Evolutionary conservation across 2,888 invertebrate species (phyloP).

Genomic region (Pseudoips prasinana): DNA sequence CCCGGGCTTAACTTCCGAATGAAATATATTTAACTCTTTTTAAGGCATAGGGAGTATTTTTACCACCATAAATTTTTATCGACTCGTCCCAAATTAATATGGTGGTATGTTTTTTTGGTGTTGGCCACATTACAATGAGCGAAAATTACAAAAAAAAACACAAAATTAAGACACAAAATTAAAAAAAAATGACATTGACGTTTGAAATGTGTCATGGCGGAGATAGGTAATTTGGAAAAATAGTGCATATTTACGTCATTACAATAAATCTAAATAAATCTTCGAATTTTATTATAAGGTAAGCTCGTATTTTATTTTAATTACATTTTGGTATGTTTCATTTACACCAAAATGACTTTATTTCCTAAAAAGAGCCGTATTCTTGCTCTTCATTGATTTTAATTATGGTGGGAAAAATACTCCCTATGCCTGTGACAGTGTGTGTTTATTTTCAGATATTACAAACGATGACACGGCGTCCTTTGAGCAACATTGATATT

Average conservation of each 20-base stretch:
- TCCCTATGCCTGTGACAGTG: no score
- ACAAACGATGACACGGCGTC: conserved; percentile 14
- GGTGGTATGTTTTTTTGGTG: conserved; percentile 1
- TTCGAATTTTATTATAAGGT: conserved; percentile 7
- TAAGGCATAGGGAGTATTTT: conserved; percentile 4
- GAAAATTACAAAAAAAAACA: no score
- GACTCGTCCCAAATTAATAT: conserved; percentile 1
- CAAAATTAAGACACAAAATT: conserved; percentile 1
- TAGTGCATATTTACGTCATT: conserved; percentile 4
- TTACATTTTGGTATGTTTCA: conserved; percentile 6
- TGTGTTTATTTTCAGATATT: conserved; percentile 8
- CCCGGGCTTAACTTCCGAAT: no score
- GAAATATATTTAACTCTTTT: neutral
- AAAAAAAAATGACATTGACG: conserved; percentile 6
- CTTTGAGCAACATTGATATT: conserved; percentile 3
- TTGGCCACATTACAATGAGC: conserved; percentile 1
- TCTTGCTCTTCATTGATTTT: no score
- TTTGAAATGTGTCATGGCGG: conserved; percentile 6
- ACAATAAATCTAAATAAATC: conserved; percentile 7
- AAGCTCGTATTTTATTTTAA: conserved; percentile 8
- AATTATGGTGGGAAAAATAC: no score
- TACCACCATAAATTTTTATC: conserved; percentile 3
- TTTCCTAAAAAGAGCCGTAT: no score
- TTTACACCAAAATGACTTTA: no score
- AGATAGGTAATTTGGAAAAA: conserved; percentile 6